Percentiles rank a stretch among this genome's conserved stretches.
Conservation (phyloP, 2,797 vertebrate species). For the Phyllotis vaccarum region DNA sequence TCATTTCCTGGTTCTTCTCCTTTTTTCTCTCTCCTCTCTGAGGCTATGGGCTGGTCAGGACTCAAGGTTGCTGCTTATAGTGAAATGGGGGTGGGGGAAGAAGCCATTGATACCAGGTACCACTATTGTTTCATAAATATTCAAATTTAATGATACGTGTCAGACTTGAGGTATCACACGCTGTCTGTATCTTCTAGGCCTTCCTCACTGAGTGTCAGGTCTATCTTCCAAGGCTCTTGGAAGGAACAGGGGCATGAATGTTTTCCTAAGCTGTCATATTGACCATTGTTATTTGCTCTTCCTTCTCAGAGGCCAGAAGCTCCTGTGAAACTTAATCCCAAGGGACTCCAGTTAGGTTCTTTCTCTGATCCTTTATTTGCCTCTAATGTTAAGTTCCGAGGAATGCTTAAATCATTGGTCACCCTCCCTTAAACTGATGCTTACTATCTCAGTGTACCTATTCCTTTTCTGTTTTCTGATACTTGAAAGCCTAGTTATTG, state of each 20-base stretch:
- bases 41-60: no score
- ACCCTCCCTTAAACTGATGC: not conserved
- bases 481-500: not conserved
- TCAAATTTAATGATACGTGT: not conserved
- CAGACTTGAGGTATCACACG: not conserved
- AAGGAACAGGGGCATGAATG: not conserved
- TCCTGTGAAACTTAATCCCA: not conserved
- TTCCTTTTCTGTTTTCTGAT: not conserved
- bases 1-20: no score
- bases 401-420: not conserved
- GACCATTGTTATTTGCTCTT: not conserved
- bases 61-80: no score
- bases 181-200: not conserved
- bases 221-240: no score
- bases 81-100: no score
- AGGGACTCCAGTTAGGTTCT: not conserved
- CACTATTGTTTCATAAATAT: not conserved
- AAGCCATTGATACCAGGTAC: not conserved
- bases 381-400: not conserved
- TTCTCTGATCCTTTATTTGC: not conserved
- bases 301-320: not conserved
- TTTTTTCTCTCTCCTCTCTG: not conserved
- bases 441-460: not conserved
- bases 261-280: not conserved
- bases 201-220: not conserved